phyloP scores from a whole-genome alignment of 1,140 invertebrate genomes.

The Eumeta japonica region DNA sequence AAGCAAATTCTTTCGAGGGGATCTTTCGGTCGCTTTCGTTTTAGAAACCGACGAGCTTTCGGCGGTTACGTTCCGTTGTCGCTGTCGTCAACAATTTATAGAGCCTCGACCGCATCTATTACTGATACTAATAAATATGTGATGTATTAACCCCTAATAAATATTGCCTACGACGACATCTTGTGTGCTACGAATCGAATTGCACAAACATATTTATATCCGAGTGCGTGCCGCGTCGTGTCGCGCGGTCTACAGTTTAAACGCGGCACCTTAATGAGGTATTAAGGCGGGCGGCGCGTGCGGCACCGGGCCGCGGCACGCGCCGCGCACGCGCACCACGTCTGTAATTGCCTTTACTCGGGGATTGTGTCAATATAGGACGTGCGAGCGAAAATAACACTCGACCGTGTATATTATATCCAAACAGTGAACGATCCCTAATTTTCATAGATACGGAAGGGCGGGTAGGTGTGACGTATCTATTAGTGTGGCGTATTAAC shows the following conservation, averaged over 20 bases:
- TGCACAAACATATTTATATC: conserved; percentile 29
- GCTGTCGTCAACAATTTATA: no score
- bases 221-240: conserved; percentile 20
- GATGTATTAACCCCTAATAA: no score
- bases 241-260: conserved; percentile 35
- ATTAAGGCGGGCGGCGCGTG: no score
- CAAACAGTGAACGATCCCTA: conserved; percentile 48
- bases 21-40: conserved; percentile 40
- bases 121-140: no score
- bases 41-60: conserved; percentile 34
- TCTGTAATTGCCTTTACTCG: conserved; percentile 51
- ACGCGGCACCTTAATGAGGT: conserved; percentile 34
- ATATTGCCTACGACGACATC: no score
- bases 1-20: conserved; percentile 49
- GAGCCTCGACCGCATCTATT: no score
- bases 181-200: conserved; percentile 7
- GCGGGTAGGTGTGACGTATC: conserved; percentile 33
- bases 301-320: conserved; percentile 22
- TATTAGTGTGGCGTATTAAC: no score
- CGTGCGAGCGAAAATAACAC: conserved; percentile 56
- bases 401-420: conserved; percentile 29
- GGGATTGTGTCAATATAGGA: conserved; percentile 52
- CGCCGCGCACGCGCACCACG: conserved; percentile 43
- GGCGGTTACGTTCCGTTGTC: conserved; percentile 18
- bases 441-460: conserved; percentile 57